Base-by-base conservation (phyloP, 2,888 invertebrate species). In the Euplagia quadripunctaria region DNA sequence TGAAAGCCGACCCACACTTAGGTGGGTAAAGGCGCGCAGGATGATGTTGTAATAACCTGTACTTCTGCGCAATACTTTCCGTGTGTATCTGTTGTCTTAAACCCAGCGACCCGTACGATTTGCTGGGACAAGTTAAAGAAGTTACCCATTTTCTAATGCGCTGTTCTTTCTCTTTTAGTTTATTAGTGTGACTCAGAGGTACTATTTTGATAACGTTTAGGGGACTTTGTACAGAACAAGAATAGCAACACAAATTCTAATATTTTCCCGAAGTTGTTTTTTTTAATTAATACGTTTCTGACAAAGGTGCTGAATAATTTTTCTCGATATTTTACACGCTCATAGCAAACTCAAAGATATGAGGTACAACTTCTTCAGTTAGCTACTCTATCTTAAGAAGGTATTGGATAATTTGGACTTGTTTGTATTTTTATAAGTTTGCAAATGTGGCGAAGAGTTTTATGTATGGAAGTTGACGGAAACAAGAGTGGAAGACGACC, bases 151-250 rank as follows among this genome's bases (percentile, higher is more conserved):
- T 9, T 20, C 20, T 43, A 43, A 55, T 68, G 42, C 55, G 68
- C 8, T 43, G 55, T 43, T 55, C 43, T 68, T 68, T 68, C 43
- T 68, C 4, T 43, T 68, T 43, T 43, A 68, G 43, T 68, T 58
- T 58, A 43, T 58, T 68, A 58, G 46, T 58, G 43, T 68, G 16
- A 68, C 43, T 68, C 20, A 58, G 7, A 52, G 42, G n/a, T 42
- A 14, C 58, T 68, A 42, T 14, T 68, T 68, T 52, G 11, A 17
- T 52, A 52, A 17, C 11, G 17, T 51, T 67, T 51, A 31, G 11
- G 6, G 14, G 6, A 17, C 6, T 67, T 52, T 41, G 4, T 8
- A 67, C n/a, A 41, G 11, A 52, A 31, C 4, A 49, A 41, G 17
- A 41, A 42, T 16, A 68, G n/a, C n/a, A 31, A 49, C 42, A 49